Percentiles rank a stretch among this genome's conserved stretches.
Conservation (phyloP, 2,113 vertebrate genomes). For the Climacteris rufus region DNA sequence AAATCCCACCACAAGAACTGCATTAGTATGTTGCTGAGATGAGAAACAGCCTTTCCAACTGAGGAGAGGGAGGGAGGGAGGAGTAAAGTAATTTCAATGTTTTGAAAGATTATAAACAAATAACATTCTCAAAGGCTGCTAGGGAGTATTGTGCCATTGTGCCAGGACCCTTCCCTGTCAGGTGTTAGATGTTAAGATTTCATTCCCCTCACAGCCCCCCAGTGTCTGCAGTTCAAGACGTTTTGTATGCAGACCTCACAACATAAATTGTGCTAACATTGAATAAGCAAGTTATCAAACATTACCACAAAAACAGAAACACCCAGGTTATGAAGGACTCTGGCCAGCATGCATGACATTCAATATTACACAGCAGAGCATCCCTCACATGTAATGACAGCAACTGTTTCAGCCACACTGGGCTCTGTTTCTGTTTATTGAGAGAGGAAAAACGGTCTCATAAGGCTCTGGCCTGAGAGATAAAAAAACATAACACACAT, state of each 20-base stretch:
- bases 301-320: background rate
- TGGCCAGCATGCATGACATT: background rate
- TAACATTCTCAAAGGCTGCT: background rate
- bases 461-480: background rate
- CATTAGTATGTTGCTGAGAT: background rate
- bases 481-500: background rate
- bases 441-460: background rate
- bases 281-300: background rate
- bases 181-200: slow-evolving; percentile 7
- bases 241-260: background rate
- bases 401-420: background rate
- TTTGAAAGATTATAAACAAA: slow-evolving; percentile 5
- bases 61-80: background rate
- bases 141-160: background rate
- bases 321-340: background rate
- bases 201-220: background rate
- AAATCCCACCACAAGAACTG: background rate
- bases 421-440: background rate
- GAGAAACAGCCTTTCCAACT: background rate
- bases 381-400: background rate
- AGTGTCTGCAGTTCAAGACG: background rate
- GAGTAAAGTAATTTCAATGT: background rate
- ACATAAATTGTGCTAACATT: background rate
- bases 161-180: background rate
- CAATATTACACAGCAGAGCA: background rate